phyloP scores from a whole-genome alignment of 2,113 vertebrate species.

The Leptocoma aspasia region DNA sequence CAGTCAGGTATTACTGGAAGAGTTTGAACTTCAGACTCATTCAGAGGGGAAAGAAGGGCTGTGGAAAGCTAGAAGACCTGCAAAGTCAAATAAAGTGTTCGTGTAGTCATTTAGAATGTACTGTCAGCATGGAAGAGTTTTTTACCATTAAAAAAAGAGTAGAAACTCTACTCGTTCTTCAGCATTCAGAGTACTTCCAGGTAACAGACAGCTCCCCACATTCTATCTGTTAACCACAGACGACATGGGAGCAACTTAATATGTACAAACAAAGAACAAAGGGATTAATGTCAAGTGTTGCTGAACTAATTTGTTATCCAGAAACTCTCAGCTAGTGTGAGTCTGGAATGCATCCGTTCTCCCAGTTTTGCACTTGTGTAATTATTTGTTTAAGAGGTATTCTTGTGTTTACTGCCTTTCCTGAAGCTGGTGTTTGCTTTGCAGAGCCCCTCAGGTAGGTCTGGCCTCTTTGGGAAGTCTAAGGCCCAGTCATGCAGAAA shows the following conservation, averaged over 20 bases:
- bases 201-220: neutral
- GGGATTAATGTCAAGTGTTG: neutral
- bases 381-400: slow-evolving; percentile 39
- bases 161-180: neutral
- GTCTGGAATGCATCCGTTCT: slow-evolving; percentile 41
- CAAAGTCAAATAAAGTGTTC: neutral
- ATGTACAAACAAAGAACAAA: neutral
- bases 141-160: neutral
- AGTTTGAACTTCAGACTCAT: neutral
- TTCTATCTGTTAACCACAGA: neutral
- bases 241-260: neutral
- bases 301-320: slow-evolving; percentile 14
- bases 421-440: slow-evolving; percentile 18
- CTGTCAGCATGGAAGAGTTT: neutral
- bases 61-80: neutral
- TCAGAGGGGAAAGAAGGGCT: neutral
- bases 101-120: neutral
- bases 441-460: slow-evolving; percentile 3
- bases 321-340: neutral
- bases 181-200: neutral
- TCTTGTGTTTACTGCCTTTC: neutral
- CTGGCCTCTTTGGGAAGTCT: neutral
- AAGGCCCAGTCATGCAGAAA: neutral
- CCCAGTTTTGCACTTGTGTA: neutral
- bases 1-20: neutral